A percentile compares a stretch with the other conserved stretches of the same genome.
phyloP scores from a whole-genome alignment of 2,888 invertebrate species.

The Cybosia mesomella region DNA sequence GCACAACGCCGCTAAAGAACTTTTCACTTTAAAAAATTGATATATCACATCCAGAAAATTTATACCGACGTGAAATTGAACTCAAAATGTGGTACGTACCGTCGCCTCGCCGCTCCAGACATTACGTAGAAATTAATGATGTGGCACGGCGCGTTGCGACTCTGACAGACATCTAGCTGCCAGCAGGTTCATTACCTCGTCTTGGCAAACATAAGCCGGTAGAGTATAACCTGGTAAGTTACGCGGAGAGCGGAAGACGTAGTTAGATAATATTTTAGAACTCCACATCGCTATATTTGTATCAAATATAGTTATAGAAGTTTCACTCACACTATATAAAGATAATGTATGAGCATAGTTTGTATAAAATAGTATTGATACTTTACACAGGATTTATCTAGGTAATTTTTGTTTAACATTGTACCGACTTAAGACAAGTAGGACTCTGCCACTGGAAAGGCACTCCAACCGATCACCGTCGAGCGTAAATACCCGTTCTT shows the following conservation, averaged over 20 bases:
- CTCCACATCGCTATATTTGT: not conserved
- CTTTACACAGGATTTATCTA: not conserved
- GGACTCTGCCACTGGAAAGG: no score
- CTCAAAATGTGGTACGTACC: constrained; percentile 70
- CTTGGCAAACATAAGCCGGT: constrained; percentile 53
- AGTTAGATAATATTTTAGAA: not conserved
- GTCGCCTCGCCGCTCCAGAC: constrained; percentile 70
- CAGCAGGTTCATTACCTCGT: constrained; percentile 70
- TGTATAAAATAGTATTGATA: not conserved
- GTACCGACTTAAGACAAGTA: no score
- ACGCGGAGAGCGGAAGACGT: constrained; percentile 12
- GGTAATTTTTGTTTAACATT: not conserved
- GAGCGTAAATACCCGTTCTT: no score
- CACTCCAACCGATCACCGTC: no score
- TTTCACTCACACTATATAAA: not conserved
- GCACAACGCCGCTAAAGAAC: no score
- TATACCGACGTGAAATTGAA: constrained; percentile 54
- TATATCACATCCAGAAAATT: constrained; percentile 31
- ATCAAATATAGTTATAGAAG: not conserved
- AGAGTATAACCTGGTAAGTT: constrained; percentile 15
- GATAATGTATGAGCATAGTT: not conserved
- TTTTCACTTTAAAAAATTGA: no score
- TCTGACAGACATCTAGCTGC: constrained; percentile 69
- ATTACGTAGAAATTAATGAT: constrained; percentile 81
- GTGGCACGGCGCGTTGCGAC: constrained; percentile 68